Conservation (phyloP, 2,888 invertebrate genomes). For the Mellilla xanthometata region DNA sequence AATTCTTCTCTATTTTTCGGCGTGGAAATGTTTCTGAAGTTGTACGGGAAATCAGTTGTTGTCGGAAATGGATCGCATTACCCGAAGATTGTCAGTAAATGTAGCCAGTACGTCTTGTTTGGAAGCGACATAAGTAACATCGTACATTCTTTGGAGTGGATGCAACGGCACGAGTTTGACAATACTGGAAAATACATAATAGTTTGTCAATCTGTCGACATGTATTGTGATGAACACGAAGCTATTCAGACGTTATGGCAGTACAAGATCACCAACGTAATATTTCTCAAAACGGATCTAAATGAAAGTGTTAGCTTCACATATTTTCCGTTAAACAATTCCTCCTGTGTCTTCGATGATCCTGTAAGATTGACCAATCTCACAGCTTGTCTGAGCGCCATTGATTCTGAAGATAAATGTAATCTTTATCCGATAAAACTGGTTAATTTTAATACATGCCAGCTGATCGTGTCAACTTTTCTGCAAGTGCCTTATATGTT, state of each 20-base stretch:
- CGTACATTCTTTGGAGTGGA: slow-evolving; percentile 42
- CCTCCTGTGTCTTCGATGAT: slow-evolving; percentile 44
- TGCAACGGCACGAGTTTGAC: slow-evolving; percentile 47
- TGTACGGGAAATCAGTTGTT: slow-evolving; percentile 49
- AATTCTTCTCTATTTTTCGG: slow-evolving; percentile 50
- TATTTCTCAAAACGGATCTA: slow-evolving; percentile 45
- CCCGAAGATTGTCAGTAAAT: slow-evolving; percentile 33
- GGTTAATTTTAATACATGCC: slow-evolving; percentile 52
- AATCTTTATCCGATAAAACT: slow-evolving; percentile 53
- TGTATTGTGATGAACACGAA: slow-evolving; percentile 48
- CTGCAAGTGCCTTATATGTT: slow-evolving; percentile 58
- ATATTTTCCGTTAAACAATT: slow-evolving; percentile 45
- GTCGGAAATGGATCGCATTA: slow-evolving; percentile 42
- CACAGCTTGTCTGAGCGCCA: slow-evolving; percentile 25
- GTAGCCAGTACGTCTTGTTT: slow-evolving; percentile 56
- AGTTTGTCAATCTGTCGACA: slow-evolving; percentile 48
- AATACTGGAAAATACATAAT: slow-evolving; percentile 62
- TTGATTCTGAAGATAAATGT: slow-evolving; percentile 23
- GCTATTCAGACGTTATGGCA: slow-evolving; percentile 54
- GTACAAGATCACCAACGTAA: slow-evolving; percentile 55
- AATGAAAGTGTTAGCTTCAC: slow-evolving; percentile 45
- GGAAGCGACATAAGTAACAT: slow-evolving; percentile 44
- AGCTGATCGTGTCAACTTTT: slow-evolving; percentile 59
- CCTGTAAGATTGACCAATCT: slow-evolving; percentile 43
- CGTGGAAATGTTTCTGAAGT: slow-evolving; percentile 47